Evolutionary conservation across 64 coral and sea anemone species (phyloP).

Genomic region (Orbicella faveolata): DNA sequence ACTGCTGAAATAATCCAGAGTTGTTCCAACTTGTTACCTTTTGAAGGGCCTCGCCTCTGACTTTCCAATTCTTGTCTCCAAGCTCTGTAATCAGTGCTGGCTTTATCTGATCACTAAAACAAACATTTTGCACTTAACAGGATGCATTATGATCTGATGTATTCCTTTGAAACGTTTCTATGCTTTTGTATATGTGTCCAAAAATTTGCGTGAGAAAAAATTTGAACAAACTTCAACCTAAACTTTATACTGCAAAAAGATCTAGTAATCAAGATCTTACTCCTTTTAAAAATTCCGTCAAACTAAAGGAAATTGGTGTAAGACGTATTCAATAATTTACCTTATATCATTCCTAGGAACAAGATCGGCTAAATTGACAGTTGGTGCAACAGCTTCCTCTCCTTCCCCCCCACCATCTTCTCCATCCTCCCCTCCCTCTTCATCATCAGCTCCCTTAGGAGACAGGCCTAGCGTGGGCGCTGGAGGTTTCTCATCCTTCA

Average conservation of each 20-base stretch:
- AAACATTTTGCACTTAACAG: too few relatives aligned
- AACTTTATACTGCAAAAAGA: too few relatives aligned
- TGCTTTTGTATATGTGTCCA: too few relatives aligned
- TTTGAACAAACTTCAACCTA: too few relatives aligned
- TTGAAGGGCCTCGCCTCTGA: slow-evolving; percentile 92
- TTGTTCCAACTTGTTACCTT: slow-evolving; percentile 58
- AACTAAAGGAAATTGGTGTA: too few relatives aligned
- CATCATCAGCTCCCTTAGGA: slow-evolving; percentile 49
- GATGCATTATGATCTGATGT: too few relatives aligned
- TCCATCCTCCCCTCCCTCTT: slow-evolving; percentile 40
- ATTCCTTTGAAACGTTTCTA: too few relatives aligned
- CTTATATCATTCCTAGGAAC: slow-evolving; percentile 97
- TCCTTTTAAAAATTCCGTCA: too few relatives aligned
- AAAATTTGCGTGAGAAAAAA: too few relatives aligned
- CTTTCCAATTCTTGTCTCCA: slow-evolving; percentile 97
- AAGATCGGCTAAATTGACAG: slow-evolving; percentile 86
- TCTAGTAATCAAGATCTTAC: too few relatives aligned
- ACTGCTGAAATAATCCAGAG: not conserved
- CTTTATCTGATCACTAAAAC: slow-evolving; percentile 81
- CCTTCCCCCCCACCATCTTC: slow-evolving; percentile 30
- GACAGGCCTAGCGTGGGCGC: slow-evolving; percentile 79
- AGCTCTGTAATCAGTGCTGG: slow-evolving; percentile 76
- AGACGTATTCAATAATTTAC: slow-evolving; percentile 7
- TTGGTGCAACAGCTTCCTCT: slow-evolving; percentile 37
- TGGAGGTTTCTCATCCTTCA: slow-evolving; percentile 90